phyloP scores from a whole-genome alignment of 1,140 invertebrate species.

The Drosophila burlai region DNA sequence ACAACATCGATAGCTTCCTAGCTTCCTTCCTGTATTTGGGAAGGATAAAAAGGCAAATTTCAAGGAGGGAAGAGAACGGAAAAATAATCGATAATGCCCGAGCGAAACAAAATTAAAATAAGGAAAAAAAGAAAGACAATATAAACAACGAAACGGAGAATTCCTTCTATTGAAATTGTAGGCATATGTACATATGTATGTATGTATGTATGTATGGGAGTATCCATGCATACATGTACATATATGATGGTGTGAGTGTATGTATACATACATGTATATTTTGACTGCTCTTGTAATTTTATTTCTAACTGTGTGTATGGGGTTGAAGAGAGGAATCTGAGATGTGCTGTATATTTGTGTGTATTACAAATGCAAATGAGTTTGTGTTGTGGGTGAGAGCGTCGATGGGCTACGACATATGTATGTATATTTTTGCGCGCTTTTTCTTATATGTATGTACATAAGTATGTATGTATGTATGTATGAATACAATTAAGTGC shows the following conservation, averaged over 20 bases:
- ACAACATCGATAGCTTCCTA: conserved; percentile 5
- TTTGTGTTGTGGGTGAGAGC: conserved; percentile 7
- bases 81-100: conserved; percentile 7
- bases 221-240: neutral
- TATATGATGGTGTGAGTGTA: conserved; percentile 8
- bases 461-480: neutral
- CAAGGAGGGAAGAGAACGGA: neutral
- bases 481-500: neutral
- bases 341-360: conserved; percentile 12
- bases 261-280: conserved; percentile 23
- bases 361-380: conserved; percentile 23
- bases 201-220: neutral
- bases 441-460: neutral
- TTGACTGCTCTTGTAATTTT: conserved; percentile 24
- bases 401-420: neutral
- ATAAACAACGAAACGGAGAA: conserved; percentile 8
- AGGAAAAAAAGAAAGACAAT: conserved; percentile 6
- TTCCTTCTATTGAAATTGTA: conserved; percentile 1
- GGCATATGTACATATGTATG: neutral
- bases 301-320: neutral
- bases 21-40: conserved; percentile 6
- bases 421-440: neutral
- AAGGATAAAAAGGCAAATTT: conserved; percentile 18
- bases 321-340: conserved; percentile 18
- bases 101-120: conserved; percentile 15